Evolutionary conservation across 2,888 invertebrate species (phyloP), one percentile per base, ranked within the genome.

Genomic region (Lochmaea capreae): DNA sequence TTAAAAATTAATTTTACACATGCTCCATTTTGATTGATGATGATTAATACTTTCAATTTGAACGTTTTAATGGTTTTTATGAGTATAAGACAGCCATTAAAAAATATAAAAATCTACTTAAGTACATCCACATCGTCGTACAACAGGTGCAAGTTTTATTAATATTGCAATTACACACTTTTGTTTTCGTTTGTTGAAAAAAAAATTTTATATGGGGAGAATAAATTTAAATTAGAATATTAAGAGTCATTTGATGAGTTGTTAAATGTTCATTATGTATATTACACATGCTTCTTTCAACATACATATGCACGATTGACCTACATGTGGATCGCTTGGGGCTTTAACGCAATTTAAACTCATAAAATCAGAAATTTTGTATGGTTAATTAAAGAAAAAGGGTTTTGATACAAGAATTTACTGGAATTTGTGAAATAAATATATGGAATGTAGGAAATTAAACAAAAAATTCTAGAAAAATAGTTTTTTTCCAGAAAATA

Each of bases 111-210:
- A 78, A 75, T 67, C 39, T 65, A 72, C 71, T 74, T 72, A 74
- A 75, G 70, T 57, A 65, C 61, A 62, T 61, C 69, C 58, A 66
- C 61, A 65, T 62, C 69, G 65, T 75, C 72, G 76, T 54, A 39
- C 1, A 71, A 78, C 80, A 80, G 80, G 79, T 80, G 80, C 80
- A 79, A 75, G 71, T 75, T 71, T 75, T 72, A 63, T 67, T 75
- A 75, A 72, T 73, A 65, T 66, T 65, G 63, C 68, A 71, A 43
- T 70, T 63, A 76, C 74, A 77, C 72, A 73, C 78, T 79, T 71
- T 79, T 78, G 73, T 78, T 79, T 78, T 79, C 77, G 74, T 72
- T 78, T 75, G 49, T 39, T 8, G 33, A 8, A 39, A 39, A 39
- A 39, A 39, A 39, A 39, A 39, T 8, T 33, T 5, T 33, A 33